phyloP scores from a whole-genome alignment of 2,113 vertebrate genomes.

The Eurystomus gularis region DNA sequence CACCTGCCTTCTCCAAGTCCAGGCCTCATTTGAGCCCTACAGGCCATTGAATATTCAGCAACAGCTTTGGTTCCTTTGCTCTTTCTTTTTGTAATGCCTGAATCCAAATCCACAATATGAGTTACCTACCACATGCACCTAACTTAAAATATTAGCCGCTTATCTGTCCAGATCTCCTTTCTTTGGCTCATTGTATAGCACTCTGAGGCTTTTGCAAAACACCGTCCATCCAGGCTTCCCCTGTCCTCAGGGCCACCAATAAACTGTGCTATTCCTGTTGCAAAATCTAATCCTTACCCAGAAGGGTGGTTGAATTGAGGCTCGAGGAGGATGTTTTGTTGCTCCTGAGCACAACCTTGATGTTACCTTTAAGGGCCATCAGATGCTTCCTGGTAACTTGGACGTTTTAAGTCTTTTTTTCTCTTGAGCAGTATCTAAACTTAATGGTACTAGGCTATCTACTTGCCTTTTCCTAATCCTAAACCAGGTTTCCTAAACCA shows the following conservation, averaged over 20 bases:
- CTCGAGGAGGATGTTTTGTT: not conserved
- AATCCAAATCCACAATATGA: not conserved
- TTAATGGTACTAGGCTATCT: not conserved
- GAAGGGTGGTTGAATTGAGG: not conserved
- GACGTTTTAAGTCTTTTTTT: not conserved
- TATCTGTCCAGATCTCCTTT: not conserved
- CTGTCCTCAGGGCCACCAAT: not conserved
- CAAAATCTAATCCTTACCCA: not conserved
- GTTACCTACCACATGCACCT: not conserved
- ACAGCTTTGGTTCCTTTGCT: not conserved
- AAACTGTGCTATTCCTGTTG: not conserved
- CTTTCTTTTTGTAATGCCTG: not conserved
- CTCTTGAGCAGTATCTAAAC: not conserved
- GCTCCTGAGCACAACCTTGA: not conserved
- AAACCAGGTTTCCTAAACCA: not conserved
- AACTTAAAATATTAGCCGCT: not conserved
- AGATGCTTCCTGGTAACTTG: not conserved
- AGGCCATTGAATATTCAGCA: not conserved
- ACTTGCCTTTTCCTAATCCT: not conserved
- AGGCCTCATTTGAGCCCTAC: not conserved
- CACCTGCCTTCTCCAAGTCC: not conserved
- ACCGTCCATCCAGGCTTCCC: not conserved
- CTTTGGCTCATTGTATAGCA: not conserved
- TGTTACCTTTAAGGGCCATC: not conserved
- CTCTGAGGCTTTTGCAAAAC: not conserved